Evolutionary conservation across 2,888 invertebrate species (phyloP).

Genomic region (Leuctra nigra): DNA sequence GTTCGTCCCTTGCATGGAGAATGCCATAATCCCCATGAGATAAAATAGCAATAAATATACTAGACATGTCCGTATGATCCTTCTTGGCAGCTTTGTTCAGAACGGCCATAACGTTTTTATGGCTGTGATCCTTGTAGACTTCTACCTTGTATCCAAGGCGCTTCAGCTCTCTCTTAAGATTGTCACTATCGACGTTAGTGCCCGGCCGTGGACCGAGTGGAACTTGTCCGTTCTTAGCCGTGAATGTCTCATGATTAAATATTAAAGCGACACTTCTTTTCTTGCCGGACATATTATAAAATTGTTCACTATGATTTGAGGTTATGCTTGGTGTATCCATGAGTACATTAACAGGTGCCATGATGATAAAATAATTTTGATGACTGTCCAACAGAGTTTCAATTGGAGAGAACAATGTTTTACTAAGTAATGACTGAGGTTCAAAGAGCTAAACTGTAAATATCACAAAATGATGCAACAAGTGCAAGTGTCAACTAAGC

Average conservation of each 20-base stretch:
- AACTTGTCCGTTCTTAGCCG: conserved; percentile 41
- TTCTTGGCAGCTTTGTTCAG: conserved; percentile 60
- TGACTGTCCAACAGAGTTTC: no score
- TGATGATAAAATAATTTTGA: no score
- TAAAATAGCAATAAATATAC: conserved; percentile 74
- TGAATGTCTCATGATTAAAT: conserved; percentile 85
- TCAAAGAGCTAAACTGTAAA: no score
- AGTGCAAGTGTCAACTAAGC: no score
- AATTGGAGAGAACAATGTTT: no score
- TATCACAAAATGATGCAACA: no score
- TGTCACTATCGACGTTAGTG: conserved; percentile 78
- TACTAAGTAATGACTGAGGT: no score
- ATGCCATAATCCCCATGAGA: conserved; percentile 87
- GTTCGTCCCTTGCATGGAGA: conserved; percentile 78
- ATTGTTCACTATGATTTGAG: no score
- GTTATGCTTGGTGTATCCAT: no score
- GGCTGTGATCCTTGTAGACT: conserved; percentile 61
- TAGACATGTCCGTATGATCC: conserved; percentile 79
- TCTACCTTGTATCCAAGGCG: conserved; percentile 65
- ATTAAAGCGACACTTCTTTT: conserved; percentile 78
- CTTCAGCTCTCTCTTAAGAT: conserved; percentile 57
- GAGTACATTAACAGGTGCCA: no score
- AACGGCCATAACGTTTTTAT: conserved; percentile 58
- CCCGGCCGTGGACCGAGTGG: conserved; percentile 72
- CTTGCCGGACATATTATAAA: conserved; percentile 83